A percentile compares a stretch with the other conserved stretches of the same genome.
These are phyloP conservation scores for Cantharis rufa DNA, from an alignment of 2,888 invertebrate genomes.

Conservation along the genomic window DNA sequence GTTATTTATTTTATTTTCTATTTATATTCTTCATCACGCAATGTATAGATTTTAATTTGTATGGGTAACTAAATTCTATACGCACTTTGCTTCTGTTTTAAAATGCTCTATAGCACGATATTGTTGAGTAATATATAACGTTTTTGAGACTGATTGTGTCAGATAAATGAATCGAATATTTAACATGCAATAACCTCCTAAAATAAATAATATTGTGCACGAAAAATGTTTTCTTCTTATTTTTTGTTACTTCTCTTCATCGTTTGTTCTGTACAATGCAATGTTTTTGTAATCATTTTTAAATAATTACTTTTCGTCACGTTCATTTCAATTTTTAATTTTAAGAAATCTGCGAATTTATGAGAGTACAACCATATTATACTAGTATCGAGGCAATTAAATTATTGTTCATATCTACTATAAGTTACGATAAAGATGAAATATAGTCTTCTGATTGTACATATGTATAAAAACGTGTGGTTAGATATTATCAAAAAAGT, in stretches of 20 bases:
- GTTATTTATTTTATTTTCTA: slow-evolving; percentile 39
- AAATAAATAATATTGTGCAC: slow-evolving; percentile 34
- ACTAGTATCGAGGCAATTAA: not conserved
- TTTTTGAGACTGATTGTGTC: slow-evolving; percentile 40
- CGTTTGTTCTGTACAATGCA: slow-evolving; percentile 7
- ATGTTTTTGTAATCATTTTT: slow-evolving; percentile 5
- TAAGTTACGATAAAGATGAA: not conserved
- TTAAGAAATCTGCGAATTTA: not conserved
- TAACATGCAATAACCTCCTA: slow-evolving; percentile 40
- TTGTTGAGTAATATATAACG: slow-evolving; percentile 35
- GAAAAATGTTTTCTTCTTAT: slow-evolving; percentile 18
- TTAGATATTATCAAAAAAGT: not conserved
- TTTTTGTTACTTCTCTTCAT: slow-evolving; percentile 13
- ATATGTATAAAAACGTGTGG: not conserved
- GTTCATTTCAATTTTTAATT: not conserved
- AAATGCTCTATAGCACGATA: slow-evolving; percentile 39
- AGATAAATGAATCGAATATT: slow-evolving; percentile 41
- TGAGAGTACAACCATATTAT: not conserved
- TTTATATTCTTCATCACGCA: slow-evolving; percentile 37
- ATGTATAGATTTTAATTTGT: slow-evolving; percentile 42
- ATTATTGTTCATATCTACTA: not conserved
- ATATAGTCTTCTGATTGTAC: not conserved
- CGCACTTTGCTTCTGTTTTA: slow-evolving; percentile 37
- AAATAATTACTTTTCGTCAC: not conserved
- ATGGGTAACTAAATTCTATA: slow-evolving; percentile 37